These are phyloP conservation scores for Melanaphis sacchari DNA, from an alignment of 1,140 invertebrate species.

Conservation along the genomic window DNA sequence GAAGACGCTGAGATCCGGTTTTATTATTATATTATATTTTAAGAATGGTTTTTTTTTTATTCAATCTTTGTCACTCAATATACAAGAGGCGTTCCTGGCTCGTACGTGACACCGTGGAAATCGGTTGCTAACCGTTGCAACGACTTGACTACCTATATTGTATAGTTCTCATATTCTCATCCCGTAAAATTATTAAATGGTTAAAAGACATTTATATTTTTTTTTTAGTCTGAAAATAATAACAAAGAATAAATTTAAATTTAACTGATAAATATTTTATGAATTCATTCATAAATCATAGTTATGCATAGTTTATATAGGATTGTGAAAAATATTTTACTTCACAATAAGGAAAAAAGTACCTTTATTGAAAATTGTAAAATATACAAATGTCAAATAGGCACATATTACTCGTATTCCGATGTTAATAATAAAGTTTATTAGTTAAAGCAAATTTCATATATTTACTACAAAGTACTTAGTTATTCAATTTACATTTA, in stretches of 20 bases:
- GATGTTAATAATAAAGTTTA: too few relatives aligned
- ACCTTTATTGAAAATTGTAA: background rate
- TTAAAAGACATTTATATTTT: background rate
- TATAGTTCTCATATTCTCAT: background rate
- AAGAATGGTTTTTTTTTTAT: slow-evolving; percentile 25
- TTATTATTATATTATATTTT: slow-evolving; percentile 32
- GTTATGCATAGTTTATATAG: background rate
- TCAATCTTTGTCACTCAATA: background rate
- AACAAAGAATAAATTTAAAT: background rate
- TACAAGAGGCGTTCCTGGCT: slow-evolving; percentile 40
- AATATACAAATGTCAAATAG: background rate
- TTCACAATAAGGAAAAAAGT: background rate
- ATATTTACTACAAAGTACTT: background rate
- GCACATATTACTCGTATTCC: too few relatives aligned
- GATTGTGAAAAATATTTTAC: background rate
- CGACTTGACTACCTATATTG: slow-evolving; percentile 21
- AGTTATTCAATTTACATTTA: background rate
- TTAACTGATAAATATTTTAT: background rate
- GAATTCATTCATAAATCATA: background rate
- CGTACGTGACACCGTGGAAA: slow-evolving; percentile 52
- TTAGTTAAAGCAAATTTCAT: background rate
- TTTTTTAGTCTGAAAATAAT: background rate
- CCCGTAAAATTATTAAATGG: background rate
- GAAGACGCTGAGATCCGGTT: slow-evolving; percentile 51
- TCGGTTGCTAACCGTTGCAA: slow-evolving; percentile 43